These are phyloP conservation scores for Hypocryptadius cinnamomeus DNA, from an alignment of 2,113 vertebrate genomes.

Conservation along the genomic window DNA sequence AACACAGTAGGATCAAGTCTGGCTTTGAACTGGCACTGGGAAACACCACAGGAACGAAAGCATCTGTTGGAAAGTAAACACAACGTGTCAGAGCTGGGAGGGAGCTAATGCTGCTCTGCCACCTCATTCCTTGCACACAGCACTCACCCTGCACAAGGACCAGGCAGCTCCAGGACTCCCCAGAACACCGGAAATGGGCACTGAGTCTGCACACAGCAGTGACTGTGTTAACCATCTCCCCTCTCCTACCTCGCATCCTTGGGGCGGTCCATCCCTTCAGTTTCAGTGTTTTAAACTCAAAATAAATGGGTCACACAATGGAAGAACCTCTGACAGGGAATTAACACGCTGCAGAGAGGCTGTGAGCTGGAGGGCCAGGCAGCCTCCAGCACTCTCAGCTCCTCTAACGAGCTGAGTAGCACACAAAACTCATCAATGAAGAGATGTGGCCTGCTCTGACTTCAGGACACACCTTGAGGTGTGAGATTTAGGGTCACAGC, in stretches of 20 bases:
- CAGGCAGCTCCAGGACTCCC: background rate
- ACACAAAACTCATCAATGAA: background rate
- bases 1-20: background rate
- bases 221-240: background rate
- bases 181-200: rapidly evolving
- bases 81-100: background rate
- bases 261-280: background rate
- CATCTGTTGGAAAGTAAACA: background rate
- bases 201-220: background rate
- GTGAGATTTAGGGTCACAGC: background rate
- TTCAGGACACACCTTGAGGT: background rate
- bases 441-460: background rate
- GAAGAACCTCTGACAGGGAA: background rate
- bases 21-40: background rate
- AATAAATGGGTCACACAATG: background rate
- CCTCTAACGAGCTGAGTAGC: background rate
- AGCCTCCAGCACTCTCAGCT: background rate
- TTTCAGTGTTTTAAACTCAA: background rate
- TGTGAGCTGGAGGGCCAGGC: background rate
- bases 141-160: rapidly evolving
- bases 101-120: background rate
- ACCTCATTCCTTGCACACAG: background rate
- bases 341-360: background rate
- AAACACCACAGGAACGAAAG: background rate
- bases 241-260: background rate